These are phyloP conservation scores for Campaea margaritaria DNA, from an alignment of 2,888 invertebrate species.

Conservation along the genomic window DNA sequence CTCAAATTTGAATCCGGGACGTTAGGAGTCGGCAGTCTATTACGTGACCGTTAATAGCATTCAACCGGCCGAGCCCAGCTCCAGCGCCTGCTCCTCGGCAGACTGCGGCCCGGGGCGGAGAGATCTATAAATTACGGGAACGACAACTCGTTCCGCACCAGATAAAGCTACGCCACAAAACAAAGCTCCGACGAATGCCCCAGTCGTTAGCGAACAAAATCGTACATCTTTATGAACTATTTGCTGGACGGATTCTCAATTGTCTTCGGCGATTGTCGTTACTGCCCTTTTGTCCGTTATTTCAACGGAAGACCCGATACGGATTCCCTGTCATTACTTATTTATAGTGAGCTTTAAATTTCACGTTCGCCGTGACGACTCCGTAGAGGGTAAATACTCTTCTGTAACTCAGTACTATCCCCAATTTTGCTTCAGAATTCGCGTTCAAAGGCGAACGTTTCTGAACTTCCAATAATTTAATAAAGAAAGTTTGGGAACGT, in stretches of 20 bases:
- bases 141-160: conserved; percentile 82
- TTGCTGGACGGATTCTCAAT: conserved; percentile 67
- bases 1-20: conserved; percentile 77
- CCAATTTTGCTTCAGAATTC: conserved; percentile 74
- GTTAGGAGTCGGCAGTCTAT: conserved; percentile 73
- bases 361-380: conserved; percentile 42
- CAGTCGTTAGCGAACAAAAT: conserved; percentile 73
- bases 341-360: conserved; percentile 44
- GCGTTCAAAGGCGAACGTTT: conserved; percentile 82
- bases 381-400: conserved; percentile 60
- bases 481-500: conserved; percentile 84
- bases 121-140: conserved; percentile 82
- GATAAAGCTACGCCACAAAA: conserved; percentile 82
- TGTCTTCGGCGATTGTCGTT: conserved; percentile 57
- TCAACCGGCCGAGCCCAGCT: conserved; percentile 35
- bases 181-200: conserved; percentile 78
- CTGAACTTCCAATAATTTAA: conserved; percentile 84
- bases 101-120: conserved; percentile 63
- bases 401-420: conserved; percentile 70
- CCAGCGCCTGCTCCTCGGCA: conserved; percentile 49
- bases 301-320: conserved; percentile 39
- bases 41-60: conserved; percentile 80
- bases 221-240: conserved; percentile 78
- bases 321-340: conserved; percentile 44
- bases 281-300: conserved; percentile 54